A percentile compares a stretch with the other conserved stretches of the same genome.
Evolutionary conservation across 92 coral and sea anemone genomes (phyloP).

Genomic region (Ricordea florida): DNA sequence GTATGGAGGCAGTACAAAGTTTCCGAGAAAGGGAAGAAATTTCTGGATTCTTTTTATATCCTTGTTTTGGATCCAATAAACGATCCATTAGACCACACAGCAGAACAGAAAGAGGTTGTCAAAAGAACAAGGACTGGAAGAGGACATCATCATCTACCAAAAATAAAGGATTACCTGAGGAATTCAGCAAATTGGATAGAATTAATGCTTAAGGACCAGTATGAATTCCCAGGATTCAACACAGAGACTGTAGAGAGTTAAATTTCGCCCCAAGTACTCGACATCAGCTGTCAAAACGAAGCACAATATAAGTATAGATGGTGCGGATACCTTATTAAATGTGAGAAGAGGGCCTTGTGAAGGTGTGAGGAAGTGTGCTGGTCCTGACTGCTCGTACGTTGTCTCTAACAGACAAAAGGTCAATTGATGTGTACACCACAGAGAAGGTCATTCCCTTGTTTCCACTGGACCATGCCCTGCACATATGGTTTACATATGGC

Average conservation of each 20-base stretch:
- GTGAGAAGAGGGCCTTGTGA: constrained; percentile 51
- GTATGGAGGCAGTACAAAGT: constrained; percentile 44
- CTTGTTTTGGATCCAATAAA: constrained; percentile 12
- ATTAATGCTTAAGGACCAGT: constrained; percentile 23
- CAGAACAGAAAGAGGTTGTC: not conserved
- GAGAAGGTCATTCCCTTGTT: constrained; percentile 8
- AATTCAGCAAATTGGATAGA: constrained; percentile 7
- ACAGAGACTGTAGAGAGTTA: constrained; percentile 3
- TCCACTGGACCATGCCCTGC: constrained; percentile 36
- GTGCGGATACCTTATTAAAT: constrained; percentile 6
- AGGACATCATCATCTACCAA: constrained; percentile 56
- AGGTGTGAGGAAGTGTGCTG: constrained; percentile 51
- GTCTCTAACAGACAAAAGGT: constrained; percentile 58
- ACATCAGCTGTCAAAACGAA: constrained; percentile 40
- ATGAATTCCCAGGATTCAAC: constrained; percentile 66
- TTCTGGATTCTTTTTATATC: constrained; percentile 5
- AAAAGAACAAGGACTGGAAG: constrained; percentile 31
- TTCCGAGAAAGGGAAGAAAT: constrained; percentile 33
- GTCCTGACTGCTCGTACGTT: constrained; percentile 10
- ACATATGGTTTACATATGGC: constrained; percentile 59
- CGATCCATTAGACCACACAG: constrained; percentile 11
- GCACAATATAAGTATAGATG: constrained; percentile 8
- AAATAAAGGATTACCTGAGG: constrained; percentile 22
- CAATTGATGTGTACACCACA: constrained; percentile 49
- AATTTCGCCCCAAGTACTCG: constrained; percentile 10